Evolutionary conservation across 2,797 vertebrate genomes (phyloP).

Genomic region (Etheostoma nigrum): DNA sequence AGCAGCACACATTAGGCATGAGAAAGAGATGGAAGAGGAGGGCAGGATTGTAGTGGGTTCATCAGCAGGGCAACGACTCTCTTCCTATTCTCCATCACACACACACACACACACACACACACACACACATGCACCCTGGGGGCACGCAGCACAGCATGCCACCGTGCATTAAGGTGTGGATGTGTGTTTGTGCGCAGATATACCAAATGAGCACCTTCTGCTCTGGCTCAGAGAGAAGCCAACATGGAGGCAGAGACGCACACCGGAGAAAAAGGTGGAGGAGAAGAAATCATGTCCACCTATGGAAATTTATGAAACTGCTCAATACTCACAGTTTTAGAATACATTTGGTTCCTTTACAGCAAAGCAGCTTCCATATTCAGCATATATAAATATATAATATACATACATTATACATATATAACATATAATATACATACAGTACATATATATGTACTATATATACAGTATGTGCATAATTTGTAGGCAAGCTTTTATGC

Average conservation of each 20-base stretch:
- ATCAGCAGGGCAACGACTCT: conserved; percentile 83
- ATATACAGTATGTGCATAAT: no score
- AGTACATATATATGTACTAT: no score
- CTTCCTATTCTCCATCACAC: conserved; percentile 77
- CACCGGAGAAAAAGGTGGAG: not conserved
- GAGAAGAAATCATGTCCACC: not conserved
- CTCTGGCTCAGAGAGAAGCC: not conserved
- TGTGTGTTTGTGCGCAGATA: conserved; percentile 43
- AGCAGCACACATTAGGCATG: conserved; percentile 42
- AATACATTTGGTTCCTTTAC: not conserved
- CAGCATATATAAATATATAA: not conserved
- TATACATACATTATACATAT: no score
- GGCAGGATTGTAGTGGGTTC: conserved; percentile 75
- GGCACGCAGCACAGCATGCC: conserved; percentile 57
- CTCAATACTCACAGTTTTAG: not conserved
- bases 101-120: conserved; percentile 40
- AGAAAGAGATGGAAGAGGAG: conserved; percentile 65
- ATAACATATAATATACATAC: no score
- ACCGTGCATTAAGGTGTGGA: conserved; percentile 63
- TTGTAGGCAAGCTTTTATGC: no score
- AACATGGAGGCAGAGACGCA: conserved; percentile 5
- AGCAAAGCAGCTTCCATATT: not conserved
- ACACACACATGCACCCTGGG: conserved; percentile 56
- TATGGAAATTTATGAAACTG: not conserved
- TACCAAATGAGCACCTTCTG: conserved; percentile 57